These are phyloP conservation scores for Prionace glauca DNA, from an alignment of 2,797 vertebrate species.

Conservation along the genomic window DNA sequence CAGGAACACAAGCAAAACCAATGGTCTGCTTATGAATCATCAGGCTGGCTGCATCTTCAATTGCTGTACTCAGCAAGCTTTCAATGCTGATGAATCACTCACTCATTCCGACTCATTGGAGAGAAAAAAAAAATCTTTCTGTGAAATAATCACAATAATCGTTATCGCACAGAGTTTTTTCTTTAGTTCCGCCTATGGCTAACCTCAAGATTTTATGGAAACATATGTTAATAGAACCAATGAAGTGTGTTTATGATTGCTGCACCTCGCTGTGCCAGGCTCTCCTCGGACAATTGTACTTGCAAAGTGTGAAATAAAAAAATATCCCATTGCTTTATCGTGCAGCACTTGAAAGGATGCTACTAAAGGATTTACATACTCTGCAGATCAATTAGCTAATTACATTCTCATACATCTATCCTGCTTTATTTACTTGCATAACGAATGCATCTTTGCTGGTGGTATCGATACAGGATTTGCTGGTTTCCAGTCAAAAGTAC, in stretches of 20 bases:
- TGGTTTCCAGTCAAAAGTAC: background rate
- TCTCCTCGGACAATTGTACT: background rate
- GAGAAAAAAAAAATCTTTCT: background rate
- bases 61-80: background rate
- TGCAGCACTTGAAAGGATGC: background rate
- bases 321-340: background rate
- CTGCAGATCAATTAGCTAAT: background rate
- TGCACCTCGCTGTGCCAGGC: background rate
- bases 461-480: background rate
- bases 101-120: background rate
- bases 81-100: background rate
- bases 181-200: background rate
- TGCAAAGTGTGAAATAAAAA: background rate
- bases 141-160: background rate
- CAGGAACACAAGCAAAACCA: no score
- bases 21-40: background rate
- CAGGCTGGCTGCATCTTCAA: background rate
- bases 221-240: background rate
- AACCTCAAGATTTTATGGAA: background rate
- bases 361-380: background rate
- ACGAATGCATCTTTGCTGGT: background rate
- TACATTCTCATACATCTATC: background rate
- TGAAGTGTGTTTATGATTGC: constrained; percentile 14
- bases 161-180: background rate
- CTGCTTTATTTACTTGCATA: background rate